phyloP scores from a whole-genome alignment of 2,797 vertebrate genomes.

The Spinibarbus caldwelli region DNA sequence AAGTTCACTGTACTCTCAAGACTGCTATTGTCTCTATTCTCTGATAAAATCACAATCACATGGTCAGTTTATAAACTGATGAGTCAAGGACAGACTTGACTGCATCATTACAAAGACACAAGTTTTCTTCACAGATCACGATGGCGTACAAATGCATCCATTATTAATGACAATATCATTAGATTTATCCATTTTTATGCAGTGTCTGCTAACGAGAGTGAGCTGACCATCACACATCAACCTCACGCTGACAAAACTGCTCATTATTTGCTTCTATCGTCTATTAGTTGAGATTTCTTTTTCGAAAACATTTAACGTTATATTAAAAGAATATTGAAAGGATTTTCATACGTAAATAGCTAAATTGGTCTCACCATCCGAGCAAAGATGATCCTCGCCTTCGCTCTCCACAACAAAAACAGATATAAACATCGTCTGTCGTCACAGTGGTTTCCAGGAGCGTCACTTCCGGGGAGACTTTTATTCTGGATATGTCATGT shows the following conservation, averaged over 20 bases:
- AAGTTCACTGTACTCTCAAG: too few species aligned
- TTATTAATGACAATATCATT: not conserved
- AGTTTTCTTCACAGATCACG: not conserved
- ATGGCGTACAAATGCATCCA: not conserved
- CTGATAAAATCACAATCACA: conserved; percentile 10
- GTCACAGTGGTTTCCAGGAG: too few species aligned
- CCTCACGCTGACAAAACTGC: not conserved
- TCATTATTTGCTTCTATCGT: not conserved
- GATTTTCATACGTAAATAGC: not conserved
- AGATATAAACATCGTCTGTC: conserved; percentile 79
- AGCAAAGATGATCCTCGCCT: conserved; percentile 23
- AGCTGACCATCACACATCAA: not conserved
- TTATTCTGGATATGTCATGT: not conserved
- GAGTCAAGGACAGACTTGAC: not conserved
- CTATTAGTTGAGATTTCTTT: not conserved
- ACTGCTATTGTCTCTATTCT: not conserved
- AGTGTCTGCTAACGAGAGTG: not conserved
- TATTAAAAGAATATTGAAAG: not conserved
- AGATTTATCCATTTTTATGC: not conserved
- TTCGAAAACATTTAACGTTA: not conserved
- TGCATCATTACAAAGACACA: conserved; percentile 7
- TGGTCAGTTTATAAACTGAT: not conserved
- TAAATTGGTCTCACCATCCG: conserved; percentile 47
- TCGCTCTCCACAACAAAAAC: conserved; percentile 57
- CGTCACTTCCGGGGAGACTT: conserved; percentile 67